A percentile compares a stretch with the other conserved stretches of the same genome.
Conservation (phyloP, 2,888 invertebrate genomes). For the Toxonevra muliebris region DNA sequence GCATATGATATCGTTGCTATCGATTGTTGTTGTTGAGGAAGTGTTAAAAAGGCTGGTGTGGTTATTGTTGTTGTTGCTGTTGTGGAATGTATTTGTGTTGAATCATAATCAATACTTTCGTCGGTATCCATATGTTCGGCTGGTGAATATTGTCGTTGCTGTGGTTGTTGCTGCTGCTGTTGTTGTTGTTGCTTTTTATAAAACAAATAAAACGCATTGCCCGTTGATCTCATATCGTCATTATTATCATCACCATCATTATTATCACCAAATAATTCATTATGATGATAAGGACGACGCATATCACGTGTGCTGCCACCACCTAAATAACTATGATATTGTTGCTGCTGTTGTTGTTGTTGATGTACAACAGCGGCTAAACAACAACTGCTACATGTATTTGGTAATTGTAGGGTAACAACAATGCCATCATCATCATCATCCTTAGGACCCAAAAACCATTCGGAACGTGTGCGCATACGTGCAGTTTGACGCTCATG, state of each 20-base stretch:
- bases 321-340: conserved; percentile 48
- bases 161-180: conserved; percentile 45
- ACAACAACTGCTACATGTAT: conserved; percentile 61
- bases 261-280: conserved; percentile 39
- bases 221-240: conserved; percentile 39
- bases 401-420: conserved; percentile 55
- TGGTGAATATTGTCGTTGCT: conserved; percentile 37
- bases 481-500: conserved; percentile 96
- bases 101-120: conserved; percentile 44
- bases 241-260: conserved; percentile 39
- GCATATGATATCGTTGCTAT: conserved; percentile 27
- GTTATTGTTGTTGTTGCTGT: conserved; percentile 28
- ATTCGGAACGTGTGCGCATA: conserved; percentile 96
- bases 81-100: conserved; percentile 33
- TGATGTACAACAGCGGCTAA: conserved; percentile 45
- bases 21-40: neutral
- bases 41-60: conserved; percentile 29
- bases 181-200: conserved; percentile 53
- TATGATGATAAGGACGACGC: conserved; percentile 29
- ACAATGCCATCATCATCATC: conserved; percentile 33
- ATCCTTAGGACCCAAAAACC: conserved; percentile 77
- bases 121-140: conserved; percentile 58
- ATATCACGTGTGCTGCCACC: conserved; percentile 55
- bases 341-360: conserved; percentile 39
- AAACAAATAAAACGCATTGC: conserved; percentile 46